Conservation (phyloP, 2,888 invertebrate species). For the Melanostoma mellinum region DNA sequence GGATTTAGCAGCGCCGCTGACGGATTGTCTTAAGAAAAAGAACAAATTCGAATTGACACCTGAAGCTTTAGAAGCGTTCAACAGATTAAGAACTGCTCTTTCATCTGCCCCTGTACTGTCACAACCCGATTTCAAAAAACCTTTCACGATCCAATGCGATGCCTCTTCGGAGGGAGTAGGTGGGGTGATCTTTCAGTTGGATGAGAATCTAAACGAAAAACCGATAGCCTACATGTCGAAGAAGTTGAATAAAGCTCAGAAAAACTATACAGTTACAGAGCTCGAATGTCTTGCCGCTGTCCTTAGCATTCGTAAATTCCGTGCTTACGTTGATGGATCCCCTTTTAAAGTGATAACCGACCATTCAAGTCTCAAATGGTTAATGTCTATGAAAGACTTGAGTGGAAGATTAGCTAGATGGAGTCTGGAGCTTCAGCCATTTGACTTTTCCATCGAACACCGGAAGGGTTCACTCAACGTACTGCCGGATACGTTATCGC, state of each 20-base stretch:
- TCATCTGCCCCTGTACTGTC: slow-evolving; percentile 2
- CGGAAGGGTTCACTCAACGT: slow-evolving; percentile 24
- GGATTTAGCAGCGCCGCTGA: background rate
- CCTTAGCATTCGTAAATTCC: background rate
- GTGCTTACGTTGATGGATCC: slow-evolving; percentile 4
- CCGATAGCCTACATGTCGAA: slow-evolving; percentile 5
- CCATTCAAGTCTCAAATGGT: background rate
- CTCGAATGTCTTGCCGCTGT: too few relatives aligned
- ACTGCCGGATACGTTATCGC: slow-evolving; percentile 15
- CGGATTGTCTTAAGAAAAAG: slow-evolving; percentile 9
- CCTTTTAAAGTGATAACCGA: background rate
- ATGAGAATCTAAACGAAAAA: background rate
- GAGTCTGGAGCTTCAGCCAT: slow-evolving; percentile 14
- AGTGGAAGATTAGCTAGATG: slow-evolving; percentile 1
- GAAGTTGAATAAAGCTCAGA: background rate
- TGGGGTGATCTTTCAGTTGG: slow-evolving; percentile 8
- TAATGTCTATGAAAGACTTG: background rate
- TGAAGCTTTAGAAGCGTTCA: background rate
- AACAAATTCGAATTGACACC: background rate
- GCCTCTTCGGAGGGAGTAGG: background rate
- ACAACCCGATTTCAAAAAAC: background rate
- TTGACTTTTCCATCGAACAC: slow-evolving; percentile 30
- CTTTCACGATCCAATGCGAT: background rate
- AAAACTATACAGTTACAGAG: too few relatives aligned
- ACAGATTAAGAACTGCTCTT: background rate